phyloP scores from a whole-genome alignment of 1,140 invertebrate genomes.

The Apis dorsata region DNA sequence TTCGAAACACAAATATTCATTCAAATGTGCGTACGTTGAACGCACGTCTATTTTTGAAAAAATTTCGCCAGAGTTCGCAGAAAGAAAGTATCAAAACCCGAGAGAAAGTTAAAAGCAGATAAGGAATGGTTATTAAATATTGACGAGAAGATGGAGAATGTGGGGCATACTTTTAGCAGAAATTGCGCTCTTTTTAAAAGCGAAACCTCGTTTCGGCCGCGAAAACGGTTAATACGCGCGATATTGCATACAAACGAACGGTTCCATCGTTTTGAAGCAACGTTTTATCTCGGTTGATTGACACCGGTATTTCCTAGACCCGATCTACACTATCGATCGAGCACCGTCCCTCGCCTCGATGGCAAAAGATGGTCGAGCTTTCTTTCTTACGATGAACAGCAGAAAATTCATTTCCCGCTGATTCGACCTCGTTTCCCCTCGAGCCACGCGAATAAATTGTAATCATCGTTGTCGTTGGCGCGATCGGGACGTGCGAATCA shows the following conservation, averaged over 20 bases:
- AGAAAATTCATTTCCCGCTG: slow-evolving; percentile 41
- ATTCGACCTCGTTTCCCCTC: slow-evolving; percentile 17
- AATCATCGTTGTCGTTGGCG: background rate
- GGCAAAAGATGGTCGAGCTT: background rate
- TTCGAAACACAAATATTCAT: too few relatives aligned
- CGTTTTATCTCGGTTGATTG: slow-evolving; percentile 40
- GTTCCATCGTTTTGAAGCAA: background rate
- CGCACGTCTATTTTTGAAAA: too few relatives aligned
- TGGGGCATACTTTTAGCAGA: background rate
- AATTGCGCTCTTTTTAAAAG: slow-evolving; percentile 1
- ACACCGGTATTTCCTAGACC: slow-evolving; percentile 21
- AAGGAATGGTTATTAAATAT: background rate
- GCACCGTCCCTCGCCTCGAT: background rate
- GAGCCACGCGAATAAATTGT: slow-evolving; percentile 20
- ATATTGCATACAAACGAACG: slow-evolving; percentile 14
- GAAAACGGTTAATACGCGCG: background rate
- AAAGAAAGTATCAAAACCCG: background rate
- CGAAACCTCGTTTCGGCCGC: background rate
- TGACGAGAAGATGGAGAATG: background rate
- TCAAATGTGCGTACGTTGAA: too few relatives aligned
- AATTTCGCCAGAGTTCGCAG: background rate
- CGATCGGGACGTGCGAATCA: background rate
- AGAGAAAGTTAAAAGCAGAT: background rate
- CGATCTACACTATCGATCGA: slow-evolving; percentile 34
- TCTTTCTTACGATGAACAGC: background rate